Conservation (phyloP, 2,113 vertebrate species). For the Enhydra lutris region DNA sequence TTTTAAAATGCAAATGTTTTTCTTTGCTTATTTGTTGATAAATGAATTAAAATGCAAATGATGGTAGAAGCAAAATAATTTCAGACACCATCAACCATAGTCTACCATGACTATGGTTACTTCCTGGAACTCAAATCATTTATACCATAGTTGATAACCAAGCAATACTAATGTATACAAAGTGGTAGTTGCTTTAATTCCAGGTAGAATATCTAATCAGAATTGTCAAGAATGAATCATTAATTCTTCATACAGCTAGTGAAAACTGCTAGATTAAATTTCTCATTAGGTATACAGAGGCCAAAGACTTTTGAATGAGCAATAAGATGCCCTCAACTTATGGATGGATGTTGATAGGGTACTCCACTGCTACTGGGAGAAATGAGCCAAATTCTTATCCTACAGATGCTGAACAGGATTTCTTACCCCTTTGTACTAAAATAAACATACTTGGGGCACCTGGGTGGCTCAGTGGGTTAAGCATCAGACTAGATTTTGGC, state of each 20-base stretch:
- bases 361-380: neutral
- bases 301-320: slow-evolving; percentile 28
- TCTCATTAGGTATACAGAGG: slow-evolving; percentile 50
- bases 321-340: slow-evolving; percentile 7
- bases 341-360: neutral
- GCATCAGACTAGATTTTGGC: neutral
- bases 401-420: neutral
- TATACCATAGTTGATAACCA: neutral
- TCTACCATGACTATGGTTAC: neutral
- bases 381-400: slow-evolving; percentile 17
- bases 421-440: neutral
- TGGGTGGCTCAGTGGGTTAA: neutral
- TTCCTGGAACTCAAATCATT: neutral
- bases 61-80: neutral
- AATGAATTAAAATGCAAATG: neutral
- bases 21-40: neutral
- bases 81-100: neutral
- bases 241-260: slow-evolving; percentile 24
- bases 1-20: neutral
- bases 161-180: neutral
- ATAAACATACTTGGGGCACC: too few relatives aligned
- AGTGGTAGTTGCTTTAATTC: neutral
- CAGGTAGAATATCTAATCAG: neutral
- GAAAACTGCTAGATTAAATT: slow-evolving; percentile 10
- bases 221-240: neutral